These are phyloP conservation scores for Drosophila bocqueti DNA, from an alignment of 1,140 invertebrate genomes.

Conservation along the genomic window DNA sequence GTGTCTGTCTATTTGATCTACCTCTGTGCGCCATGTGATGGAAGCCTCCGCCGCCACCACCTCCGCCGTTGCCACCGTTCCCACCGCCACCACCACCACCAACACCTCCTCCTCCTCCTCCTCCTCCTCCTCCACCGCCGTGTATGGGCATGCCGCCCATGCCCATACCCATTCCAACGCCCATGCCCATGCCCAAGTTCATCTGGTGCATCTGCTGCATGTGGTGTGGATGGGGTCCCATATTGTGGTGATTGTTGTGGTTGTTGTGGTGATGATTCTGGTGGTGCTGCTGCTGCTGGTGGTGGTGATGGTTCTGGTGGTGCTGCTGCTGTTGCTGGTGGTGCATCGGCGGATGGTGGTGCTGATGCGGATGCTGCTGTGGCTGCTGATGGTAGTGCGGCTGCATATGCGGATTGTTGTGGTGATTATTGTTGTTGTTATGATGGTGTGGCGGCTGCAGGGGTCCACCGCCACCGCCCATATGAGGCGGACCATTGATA, in stretches of 20 bases:
- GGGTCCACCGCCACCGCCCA: slow-evolving; percentile 32
- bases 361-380: slow-evolving; percentile 45
- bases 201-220: slow-evolving; percentile 69
- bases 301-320: slow-evolving; percentile 26
- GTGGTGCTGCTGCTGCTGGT: slow-evolving; percentile 33
- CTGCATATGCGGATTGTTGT: slow-evolving; percentile 46
- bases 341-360: slow-evolving; percentile 41
- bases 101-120: neutral
- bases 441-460: slow-evolving; percentile 40
- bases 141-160: slow-evolving; percentile 57
- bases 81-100: neutral
- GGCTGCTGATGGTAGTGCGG: slow-evolving; percentile 32
- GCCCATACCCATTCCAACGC: slow-evolving; percentile 54
- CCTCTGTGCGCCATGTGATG: slow-evolving; percentile 85
- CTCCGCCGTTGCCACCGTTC: slow-evolving; percentile 15
- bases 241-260: slow-evolving; percentile 30
- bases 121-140: slow-evolving; percentile 23
- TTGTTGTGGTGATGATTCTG: slow-evolving; percentile 31
- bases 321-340: slow-evolving; percentile 34
- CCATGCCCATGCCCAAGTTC: slow-evolving; percentile 52
- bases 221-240: slow-evolving; percentile 54
- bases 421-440: slow-evolving; percentile 36
- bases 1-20: slow-evolving; percentile 84
- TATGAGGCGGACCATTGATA: slow-evolving; percentile 31
- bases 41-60: slow-evolving; percentile 62